A percentile compares a stretch with the other conserved stretches of the same genome.
Conservation (phyloP, 1,140 invertebrate species). For the Lepidostoma basale region DNA sequence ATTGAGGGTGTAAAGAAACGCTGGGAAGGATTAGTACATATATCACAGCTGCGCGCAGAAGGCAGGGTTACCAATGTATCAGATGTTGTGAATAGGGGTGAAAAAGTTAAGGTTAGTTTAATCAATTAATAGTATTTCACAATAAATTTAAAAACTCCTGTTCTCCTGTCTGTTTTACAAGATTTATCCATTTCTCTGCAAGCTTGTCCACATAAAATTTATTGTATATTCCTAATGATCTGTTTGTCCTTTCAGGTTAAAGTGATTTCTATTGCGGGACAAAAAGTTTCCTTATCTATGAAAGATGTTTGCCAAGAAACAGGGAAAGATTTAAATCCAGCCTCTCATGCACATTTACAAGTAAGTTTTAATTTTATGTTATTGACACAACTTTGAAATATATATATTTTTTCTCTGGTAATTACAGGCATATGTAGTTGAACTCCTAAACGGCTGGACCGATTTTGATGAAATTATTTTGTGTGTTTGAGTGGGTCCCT, state of each 20-base stretch:
- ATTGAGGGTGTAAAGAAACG: constrained; percentile 86
- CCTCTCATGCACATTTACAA: constrained; percentile 65
- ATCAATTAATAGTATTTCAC: background rate
- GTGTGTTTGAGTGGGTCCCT: too few species aligned
- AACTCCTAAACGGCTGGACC: too few species aligned
- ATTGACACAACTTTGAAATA: constrained; percentile 1
- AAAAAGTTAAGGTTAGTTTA: constrained; percentile 81
- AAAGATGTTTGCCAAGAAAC: constrained; percentile 97
- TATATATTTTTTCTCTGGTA: too few species aligned
- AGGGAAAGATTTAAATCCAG: constrained; percentile 93
- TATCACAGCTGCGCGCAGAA: constrained; percentile 92
- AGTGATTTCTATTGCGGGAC: constrained; percentile 87
- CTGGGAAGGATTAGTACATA: constrained; percentile 97
- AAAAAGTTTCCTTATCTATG: constrained; percentile 96
- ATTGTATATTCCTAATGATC: too few species aligned
- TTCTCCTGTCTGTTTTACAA: too few species aligned
- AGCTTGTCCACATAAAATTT: too few species aligned
- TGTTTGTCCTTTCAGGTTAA: constrained; percentile 67
- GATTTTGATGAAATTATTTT: too few species aligned
- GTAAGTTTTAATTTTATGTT: constrained; percentile 47
- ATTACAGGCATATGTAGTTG: too few species aligned
- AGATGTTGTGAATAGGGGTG: constrained; percentile 91
- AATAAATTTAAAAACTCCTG: too few species aligned
- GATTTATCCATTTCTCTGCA: too few species aligned
- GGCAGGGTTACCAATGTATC: constrained; percentile 93